A percentile compares a stretch with the other conserved stretches of the same genome.
These are phyloP conservation scores for Drosophila saltans DNA, from an alignment of 1,140 invertebrate genomes.

Conservation along the genomic window DNA sequence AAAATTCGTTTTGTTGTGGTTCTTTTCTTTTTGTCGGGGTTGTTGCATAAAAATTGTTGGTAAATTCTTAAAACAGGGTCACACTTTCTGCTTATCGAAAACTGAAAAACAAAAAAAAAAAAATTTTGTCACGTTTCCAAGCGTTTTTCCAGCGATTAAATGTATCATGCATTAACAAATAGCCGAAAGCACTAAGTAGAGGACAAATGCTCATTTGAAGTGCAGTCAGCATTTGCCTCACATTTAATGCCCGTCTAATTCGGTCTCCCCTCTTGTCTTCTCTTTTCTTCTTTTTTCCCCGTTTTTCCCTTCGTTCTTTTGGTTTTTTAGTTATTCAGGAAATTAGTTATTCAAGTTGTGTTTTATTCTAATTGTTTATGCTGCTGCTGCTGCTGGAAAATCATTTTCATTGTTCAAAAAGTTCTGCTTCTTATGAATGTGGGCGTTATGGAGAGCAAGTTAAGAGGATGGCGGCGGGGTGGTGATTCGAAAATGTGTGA, in stretches of 20 bases:
- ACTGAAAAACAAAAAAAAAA: constrained; percentile 25
- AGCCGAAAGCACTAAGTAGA: constrained; percentile 7
- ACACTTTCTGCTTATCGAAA: constrained; percentile 59
- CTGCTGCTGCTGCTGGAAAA: constrained; percentile 73
- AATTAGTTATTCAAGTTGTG: constrained; percentile 76
- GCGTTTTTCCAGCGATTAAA: constrained; percentile 70
- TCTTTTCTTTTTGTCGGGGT: constrained; percentile 19
- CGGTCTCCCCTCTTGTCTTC: constrained; percentile 15
- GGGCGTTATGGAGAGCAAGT: constrained; percentile 58
- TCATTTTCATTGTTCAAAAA: constrained; percentile 60
- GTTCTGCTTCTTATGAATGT: constrained; percentile 72
- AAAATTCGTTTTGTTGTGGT: constrained; percentile 41
- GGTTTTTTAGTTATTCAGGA: constrained; percentile 75
- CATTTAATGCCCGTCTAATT: constrained; percentile 53
- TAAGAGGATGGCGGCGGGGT: not conserved
- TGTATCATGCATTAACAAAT: constrained; percentile 70
- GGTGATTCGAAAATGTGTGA: constrained; percentile 55
- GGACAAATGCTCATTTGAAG: constrained; percentile 61
- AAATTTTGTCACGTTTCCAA: constrained; percentile 75
- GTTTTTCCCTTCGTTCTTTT: not conserved
- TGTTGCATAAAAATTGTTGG: constrained; percentile 44
- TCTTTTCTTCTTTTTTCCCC: not conserved
- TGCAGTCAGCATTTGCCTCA: constrained; percentile 57
- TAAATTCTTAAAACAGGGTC: constrained; percentile 47
- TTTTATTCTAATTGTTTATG: constrained; percentile 67